Evolutionary conservation across 2,888 invertebrate genomes (phyloP), one percentile per base, ranked within the genome.

Genomic region (Rapana venosa): DNA sequence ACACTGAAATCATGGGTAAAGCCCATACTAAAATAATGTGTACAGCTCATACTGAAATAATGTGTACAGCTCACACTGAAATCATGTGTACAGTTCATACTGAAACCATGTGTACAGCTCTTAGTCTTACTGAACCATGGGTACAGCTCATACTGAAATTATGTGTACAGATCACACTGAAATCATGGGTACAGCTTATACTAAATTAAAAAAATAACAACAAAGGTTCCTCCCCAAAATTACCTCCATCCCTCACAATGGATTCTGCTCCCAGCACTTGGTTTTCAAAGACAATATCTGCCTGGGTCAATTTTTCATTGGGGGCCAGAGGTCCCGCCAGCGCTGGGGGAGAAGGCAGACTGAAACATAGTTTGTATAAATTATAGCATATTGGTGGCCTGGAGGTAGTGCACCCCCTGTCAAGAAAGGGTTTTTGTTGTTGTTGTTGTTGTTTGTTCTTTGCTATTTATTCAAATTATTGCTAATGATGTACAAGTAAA

Each of bases 211-310:
- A 79, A 79, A 79, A 35, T 15, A 79, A 13, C 1, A 79, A 74
- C n/a, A 74, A n/a, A 4, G 6, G n/a, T 13, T n/a, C 4, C n/a
- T 4, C 5, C n/a, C 26, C n/a, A n/a, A n/a, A 74, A 58, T 58
- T 92, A 96, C 96, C 96, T 92, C 96, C 94, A 92, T 95, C 95
- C 84, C 97, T 96, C 87, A 97, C 97, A 93, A 98, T 97, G 81
- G 97, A 97, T 96, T 99, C 99, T 0, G 99, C 98, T 0, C 98
- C 98, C 90, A 97, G 95, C 1, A 99, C 95, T 94, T 98, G 97
- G 61, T 97, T 97, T 91, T 97, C 96, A 93, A 97, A 97, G 92
- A 98, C 96, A 56, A 94, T 93, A 94, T 98, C 97, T 1, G 97
- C 97, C 94, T 97, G 97, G 92, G 97, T 97, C 84, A 98, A 95